A percentile compares a stretch with the other conserved stretches of the same genome.
These are phyloP conservation scores for Trachelus iudaicus DNA, from an alignment of 2,888 invertebrate genomes.

Conservation along the genomic window DNA sequence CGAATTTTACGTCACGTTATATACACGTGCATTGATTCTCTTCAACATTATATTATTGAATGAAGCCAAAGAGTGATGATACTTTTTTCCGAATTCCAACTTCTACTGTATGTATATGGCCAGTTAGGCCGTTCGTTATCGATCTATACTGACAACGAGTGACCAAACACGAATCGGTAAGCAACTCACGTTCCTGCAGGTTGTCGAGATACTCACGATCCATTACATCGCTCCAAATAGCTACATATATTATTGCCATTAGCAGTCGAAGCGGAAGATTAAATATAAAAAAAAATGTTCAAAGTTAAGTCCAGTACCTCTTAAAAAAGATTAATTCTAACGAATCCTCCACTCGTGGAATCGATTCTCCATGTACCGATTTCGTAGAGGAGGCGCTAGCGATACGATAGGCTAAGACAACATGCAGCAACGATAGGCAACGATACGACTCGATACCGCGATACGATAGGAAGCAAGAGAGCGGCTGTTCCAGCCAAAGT, in stretches of 20 bases:
- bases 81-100: neutral
- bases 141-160: neutral
- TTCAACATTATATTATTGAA: neutral
- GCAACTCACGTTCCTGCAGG: neutral
- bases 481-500: constrained; percentile 23
- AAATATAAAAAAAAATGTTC: neutral
- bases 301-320: neutral
- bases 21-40: neutral
- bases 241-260: neutral
- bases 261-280: neutral
- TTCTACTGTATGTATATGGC: neutral
- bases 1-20: neutral
- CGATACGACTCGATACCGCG: constrained; percentile 1
- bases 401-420: neutral
- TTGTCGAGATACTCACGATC: neutral
- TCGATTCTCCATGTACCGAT: neutral
- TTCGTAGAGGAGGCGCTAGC: neutral
- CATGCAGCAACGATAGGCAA: neutral
- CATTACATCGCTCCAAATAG: neutral
- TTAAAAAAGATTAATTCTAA: neutral
- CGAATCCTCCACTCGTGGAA: neutral
- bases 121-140: neutral
- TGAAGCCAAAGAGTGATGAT: neutral
- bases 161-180: neutral
- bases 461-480: constrained; percentile 6